Base-by-base conservation (phyloP, 2,797 vertebrate species). In the Crenuchus spilurus region DNA sequence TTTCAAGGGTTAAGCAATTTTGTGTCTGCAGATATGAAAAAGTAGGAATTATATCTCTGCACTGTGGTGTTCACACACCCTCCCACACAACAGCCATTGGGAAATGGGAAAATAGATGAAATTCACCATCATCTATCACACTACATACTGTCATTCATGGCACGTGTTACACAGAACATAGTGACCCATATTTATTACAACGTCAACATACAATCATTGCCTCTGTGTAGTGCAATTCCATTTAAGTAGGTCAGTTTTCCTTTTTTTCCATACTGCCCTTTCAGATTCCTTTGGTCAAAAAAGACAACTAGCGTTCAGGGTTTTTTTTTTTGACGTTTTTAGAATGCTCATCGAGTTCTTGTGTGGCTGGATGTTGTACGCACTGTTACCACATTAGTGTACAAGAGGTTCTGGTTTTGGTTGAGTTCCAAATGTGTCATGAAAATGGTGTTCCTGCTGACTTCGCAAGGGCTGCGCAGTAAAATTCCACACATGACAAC, bases 381-480 rank as follows among this genome's bases (percentile, higher is more conserved):
- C 48, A 26, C 66, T 42, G 37, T 70, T 64, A 74, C 58, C 60
- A 62, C 35, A 22, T 69, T 63, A 54, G 41, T n/a, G 26, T 42
- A 57, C 35, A 16, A 64, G 52, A 35, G 48, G 58, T 64, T 71
- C 61, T 30, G 54, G 60, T 33, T 60, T 62, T 52, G 67, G 33
- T 69, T 2, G n/a, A 10, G 30, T 77, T 75, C 62, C 71, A 80
- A 52, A 24, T 72, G 24, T 24, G 48, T 73, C 55, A 54, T 55
- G 18, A 52, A 60, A 70, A 67, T 65, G 60, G 62, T 62, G 52
- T 67, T 70, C 28, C 67, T 28, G 37, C 69, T 62, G 73, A 74
- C 76, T 72, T 4, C 7, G 22, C 61, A 70, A 41, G 66, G 68
- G 49, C 66, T 30, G 37, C 41, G 18, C 60, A 62, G 58, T 51